These are phyloP conservation scores for Syngnathus rostellatus DNA, from an alignment of 2,797 vertebrate species.

Conservation along the genomic window DNA sequence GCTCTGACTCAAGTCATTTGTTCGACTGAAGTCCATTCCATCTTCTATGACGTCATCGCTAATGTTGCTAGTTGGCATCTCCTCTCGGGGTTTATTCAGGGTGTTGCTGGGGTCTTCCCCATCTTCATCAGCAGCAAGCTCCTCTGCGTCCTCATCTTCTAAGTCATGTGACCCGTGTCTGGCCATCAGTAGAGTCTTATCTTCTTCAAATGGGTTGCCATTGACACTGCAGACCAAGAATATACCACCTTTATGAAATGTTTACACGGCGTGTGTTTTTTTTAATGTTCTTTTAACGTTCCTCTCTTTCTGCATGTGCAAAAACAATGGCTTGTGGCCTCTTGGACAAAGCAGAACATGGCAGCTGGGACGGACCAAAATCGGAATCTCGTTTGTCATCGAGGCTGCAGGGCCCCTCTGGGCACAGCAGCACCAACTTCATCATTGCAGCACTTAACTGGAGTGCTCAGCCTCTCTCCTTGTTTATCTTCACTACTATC, in stretches of 20 bases:
- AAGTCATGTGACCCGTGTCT: constrained; percentile 77
- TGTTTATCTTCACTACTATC: constrained; percentile 72
- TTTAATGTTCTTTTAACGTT: constrained; percentile 8
- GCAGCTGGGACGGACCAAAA: constrained; percentile 49
- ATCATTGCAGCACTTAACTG: constrained; percentile 66
- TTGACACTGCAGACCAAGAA: constrained; percentile 74
- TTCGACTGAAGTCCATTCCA: constrained; percentile 79
- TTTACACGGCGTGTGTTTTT: background rate
- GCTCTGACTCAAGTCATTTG: constrained; percentile 77
- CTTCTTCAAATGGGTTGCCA: constrained; percentile 81
- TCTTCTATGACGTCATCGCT: constrained; percentile 72
- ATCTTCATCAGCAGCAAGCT: constrained; percentile 83
- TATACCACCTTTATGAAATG: background rate
- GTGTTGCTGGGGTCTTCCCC: constrained; percentile 70
- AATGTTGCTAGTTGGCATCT: constrained; percentile 62
- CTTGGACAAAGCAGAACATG: constrained; percentile 19
- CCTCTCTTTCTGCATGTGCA: constrained; percentile 12
- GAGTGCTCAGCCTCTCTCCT: constrained; percentile 55
- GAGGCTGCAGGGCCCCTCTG: constrained; percentile 57
- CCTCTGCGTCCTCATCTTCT: constrained; percentile 87
- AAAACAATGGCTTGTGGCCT: constrained; percentile 17
- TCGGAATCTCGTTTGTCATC: constrained; percentile 68
- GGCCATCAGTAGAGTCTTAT: constrained; percentile 74
- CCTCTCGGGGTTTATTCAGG: constrained; percentile 69
- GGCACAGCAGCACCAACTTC: constrained; percentile 51